phyloP scores from a whole-genome alignment of 2,113 vertebrate genomes.

The Pantherophis guttatus region DNA sequence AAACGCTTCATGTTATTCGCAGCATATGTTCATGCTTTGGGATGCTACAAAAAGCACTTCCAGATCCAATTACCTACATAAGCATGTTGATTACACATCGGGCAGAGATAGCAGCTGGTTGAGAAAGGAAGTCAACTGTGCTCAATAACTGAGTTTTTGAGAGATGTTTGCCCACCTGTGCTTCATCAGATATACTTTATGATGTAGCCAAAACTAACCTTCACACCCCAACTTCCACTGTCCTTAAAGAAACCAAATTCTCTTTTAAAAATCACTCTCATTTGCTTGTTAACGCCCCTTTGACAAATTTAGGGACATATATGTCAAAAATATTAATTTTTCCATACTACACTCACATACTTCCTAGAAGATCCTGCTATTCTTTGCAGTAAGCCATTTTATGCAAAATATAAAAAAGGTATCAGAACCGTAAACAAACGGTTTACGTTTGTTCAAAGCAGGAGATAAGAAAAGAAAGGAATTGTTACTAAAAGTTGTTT shows the following conservation, averaged over 20 bases:
- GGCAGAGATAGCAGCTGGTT: not conserved
- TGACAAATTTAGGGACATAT: not conserved
- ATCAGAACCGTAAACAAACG: too few relatives aligned
- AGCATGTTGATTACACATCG: not conserved
- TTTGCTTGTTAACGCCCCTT: not conserved
- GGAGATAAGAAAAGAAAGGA: too few relatives aligned
- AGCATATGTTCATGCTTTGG: slow-evolving; percentile 10
- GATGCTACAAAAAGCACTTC: not conserved
- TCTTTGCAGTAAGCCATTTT: not conserved
- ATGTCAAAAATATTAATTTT: not conserved
- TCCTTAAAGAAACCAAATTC: not conserved
- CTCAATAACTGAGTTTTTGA: not conserved
- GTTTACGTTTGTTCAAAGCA: too few relatives aligned
- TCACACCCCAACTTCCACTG: not conserved
- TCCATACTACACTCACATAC: not conserved
- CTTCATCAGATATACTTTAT: not conserved
- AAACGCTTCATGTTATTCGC: not conserved
- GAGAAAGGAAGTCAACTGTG: not conserved
- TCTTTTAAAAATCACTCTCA: not conserved
- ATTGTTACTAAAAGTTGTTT: too few relatives aligned
- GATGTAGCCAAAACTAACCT: not conserved
- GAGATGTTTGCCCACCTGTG: not conserved
- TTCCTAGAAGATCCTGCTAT: not conserved
- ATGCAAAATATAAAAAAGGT: not conserved
- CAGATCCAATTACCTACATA: not conserved